These are phyloP conservation scores for Megaptera novaeangliae DNA, from an alignment of 2,113 vertebrate genomes.

Conservation along the genomic window DNA sequence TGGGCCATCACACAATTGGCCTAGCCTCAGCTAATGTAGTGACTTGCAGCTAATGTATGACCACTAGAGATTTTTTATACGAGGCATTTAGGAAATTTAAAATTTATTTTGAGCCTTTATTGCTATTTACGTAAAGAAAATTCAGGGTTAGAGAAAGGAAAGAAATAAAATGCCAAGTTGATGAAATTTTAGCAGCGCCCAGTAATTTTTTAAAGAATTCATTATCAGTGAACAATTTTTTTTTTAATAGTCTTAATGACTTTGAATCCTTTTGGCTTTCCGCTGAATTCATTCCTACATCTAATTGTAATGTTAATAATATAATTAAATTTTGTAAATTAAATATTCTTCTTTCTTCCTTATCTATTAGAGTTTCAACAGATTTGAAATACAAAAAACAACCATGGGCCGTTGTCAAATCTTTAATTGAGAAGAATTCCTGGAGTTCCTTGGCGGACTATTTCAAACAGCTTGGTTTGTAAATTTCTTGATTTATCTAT, in stretches of 20 bases:
- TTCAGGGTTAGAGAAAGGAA: neutral
- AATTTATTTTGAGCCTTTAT: slow-evolving; percentile 46
- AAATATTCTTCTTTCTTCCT: slow-evolving; percentile 22
- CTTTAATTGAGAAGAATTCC: slow-evolving; percentile 97
- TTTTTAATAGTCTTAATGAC: slow-evolving; percentile 12
- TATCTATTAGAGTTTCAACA: slow-evolving; percentile 86
- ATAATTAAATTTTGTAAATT: slow-evolving; percentile 24
- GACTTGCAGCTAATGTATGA: neutral
- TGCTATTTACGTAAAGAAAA: slow-evolving; percentile 26
- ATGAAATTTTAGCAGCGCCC: slow-evolving; percentile 12
- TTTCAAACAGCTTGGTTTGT: slow-evolving; percentile 93
- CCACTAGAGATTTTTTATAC: neutral
- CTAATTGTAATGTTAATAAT: neutral
- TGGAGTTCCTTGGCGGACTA: slow-evolving; percentile 93
- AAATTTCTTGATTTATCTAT: slow-evolving; percentile 14
- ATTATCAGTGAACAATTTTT: slow-evolving; percentile 22
- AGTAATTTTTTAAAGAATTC: slow-evolving; percentile 25
- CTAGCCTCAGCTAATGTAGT: neutral
- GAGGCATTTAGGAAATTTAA: slow-evolving; percentile 6
- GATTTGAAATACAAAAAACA: slow-evolving; percentile 97
- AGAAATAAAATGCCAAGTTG: slow-evolving; percentile 1
- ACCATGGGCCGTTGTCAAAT: slow-evolving; percentile 93
- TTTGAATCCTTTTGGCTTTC: slow-evolving; percentile 6
- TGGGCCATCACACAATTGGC: neutral
- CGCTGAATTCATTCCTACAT: neutral